These are phyloP conservation scores for Monodelphis domestica DNA, from an alignment of 2,797 vertebrate species.

Conservation along the genomic window DNA sequence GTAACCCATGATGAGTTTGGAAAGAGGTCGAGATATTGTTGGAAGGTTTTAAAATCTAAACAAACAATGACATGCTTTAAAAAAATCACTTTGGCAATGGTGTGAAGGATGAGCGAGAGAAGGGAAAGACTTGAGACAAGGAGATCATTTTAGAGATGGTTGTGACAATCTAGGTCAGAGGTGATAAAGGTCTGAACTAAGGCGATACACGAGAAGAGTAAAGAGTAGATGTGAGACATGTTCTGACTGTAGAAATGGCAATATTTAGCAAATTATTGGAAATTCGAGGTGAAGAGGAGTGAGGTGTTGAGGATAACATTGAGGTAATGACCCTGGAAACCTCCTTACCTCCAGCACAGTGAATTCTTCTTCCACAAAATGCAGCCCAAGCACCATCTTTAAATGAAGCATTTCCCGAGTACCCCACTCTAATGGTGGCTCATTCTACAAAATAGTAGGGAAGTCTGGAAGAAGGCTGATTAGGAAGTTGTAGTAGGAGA, in stretches of 20 bases:
- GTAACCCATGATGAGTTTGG: not conserved
- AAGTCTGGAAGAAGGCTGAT: not conserved
- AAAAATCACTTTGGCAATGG: not conserved
- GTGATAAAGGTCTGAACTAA: not conserved
- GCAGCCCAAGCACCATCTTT: not conserved
- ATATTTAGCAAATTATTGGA: not conserved
- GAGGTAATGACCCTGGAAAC: not conserved
- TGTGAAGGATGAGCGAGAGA: not conserved
- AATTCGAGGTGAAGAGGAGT: not conserved
- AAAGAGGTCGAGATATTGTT: not conserved
- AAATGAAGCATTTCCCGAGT: not conserved
- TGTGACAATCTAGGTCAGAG: not conserved
- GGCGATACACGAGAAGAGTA: not conserved
- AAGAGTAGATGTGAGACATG: not conserved
- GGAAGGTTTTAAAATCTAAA: not conserved
- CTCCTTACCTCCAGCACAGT: not conserved
- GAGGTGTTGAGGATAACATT: not conserved
- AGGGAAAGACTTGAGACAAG: not conserved
- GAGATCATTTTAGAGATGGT: too few species aligned
- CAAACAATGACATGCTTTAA: not conserved
- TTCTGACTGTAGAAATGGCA: not conserved
- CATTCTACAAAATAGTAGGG: not conserved
- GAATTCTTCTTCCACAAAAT: not conserved
- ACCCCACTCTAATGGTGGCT: not conserved
- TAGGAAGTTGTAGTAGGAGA: not conserved